These are phyloP conservation scores for Abrostola tripartita DNA, from an alignment of 2,888 invertebrate species.

Conservation along the genomic window DNA sequence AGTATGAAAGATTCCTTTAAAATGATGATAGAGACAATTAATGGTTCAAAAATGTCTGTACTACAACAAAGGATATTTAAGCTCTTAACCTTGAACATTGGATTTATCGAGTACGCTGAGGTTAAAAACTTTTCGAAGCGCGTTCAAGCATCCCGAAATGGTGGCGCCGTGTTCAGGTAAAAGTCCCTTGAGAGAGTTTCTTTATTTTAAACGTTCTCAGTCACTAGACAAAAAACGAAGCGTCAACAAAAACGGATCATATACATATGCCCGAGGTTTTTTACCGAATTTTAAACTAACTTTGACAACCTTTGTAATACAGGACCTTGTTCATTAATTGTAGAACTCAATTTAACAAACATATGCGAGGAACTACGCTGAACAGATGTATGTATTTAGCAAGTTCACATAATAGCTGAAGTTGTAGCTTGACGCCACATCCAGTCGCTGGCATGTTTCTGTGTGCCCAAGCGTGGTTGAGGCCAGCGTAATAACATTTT, in stretches of 20 bases:
- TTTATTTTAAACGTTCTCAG: neutral
- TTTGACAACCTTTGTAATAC: no score
- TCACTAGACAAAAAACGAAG: neutral
- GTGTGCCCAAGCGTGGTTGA: constrained; percentile 70
- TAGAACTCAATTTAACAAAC: neutral
- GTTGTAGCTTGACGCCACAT: constrained; percentile 49
- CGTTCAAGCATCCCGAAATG: constrained; percentile 6
- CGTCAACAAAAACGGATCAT: neutral
- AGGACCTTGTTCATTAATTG: neutral
- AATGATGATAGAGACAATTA: no score
- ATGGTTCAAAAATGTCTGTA: neutral
- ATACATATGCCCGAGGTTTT: no score
- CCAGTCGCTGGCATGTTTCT: constrained; percentile 63
- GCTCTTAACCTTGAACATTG: constrained; percentile 15
- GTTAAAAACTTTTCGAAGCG: constrained; percentile 19
- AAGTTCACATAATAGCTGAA: constrained; percentile 13
- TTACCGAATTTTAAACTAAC: no score
- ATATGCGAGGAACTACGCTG: neutral
- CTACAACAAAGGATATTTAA: constrained; percentile 8
- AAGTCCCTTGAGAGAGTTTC: constrained; percentile 1
- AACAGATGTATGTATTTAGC: constrained; percentile 23
- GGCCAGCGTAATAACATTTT: constrained; percentile 86
- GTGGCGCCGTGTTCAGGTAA: neutral
- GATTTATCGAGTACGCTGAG: constrained; percentile 5
- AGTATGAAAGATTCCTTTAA: no score